Evolutionary conservation across 2,888 invertebrate species (phyloP).

Genomic region (Calameuta filiformis): DNA sequence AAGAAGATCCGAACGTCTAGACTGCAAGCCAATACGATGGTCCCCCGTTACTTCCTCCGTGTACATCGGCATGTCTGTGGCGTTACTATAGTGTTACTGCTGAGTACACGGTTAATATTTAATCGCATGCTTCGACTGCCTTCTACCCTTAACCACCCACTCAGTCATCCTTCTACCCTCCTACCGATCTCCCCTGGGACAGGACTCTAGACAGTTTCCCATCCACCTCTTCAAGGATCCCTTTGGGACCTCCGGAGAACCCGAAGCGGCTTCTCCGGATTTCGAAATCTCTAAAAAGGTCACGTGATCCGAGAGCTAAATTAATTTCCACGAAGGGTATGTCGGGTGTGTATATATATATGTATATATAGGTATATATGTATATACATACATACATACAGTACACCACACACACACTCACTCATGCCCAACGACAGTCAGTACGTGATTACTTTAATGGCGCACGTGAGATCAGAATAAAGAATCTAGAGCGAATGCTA

Average conservation of each 20-base stretch:
- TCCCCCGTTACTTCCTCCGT: neutral
- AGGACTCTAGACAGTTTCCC: neutral
- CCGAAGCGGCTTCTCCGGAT: neutral
- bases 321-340: neutral
- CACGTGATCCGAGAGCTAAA: neutral
- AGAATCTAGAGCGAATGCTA: neutral
- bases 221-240: neutral
- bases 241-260: neutral
- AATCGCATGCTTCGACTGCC: conserved; percentile 21
- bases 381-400: too few relatives aligned
- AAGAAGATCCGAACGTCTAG: neutral
- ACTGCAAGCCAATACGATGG: conserved; percentile 1
- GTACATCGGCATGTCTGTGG: conserved; percentile 13
- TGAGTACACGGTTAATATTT: conserved; percentile 31
- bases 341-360: neutral
- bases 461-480: neutral
- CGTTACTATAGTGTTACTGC: conserved; percentile 20
- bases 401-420: neutral
- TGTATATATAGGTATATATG: too few relatives aligned
- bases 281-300: neutral
- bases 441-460: neutral
- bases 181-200: neutral
- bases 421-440: neutral
- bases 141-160: neutral
- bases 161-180: neutral